phyloP scores from a whole-genome alignment of 2,888 invertebrate genomes.

The Melieria picta region DNA sequence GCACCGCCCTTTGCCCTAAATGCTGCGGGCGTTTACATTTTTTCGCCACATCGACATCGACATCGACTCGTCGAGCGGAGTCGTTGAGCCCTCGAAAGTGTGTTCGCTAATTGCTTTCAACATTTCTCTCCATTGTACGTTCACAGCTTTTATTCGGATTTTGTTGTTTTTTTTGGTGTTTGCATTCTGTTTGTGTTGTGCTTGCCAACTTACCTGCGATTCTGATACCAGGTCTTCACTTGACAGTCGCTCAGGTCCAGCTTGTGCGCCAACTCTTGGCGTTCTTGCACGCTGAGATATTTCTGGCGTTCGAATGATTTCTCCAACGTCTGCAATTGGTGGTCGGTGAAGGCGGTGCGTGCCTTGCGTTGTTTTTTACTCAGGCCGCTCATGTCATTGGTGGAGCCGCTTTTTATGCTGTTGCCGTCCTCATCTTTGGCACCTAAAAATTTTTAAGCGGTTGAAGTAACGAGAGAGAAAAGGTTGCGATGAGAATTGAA shows the following conservation, averaged over 20 bases:
- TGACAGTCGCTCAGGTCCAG: slow-evolving; percentile 97
- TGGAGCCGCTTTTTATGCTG: slow-evolving; percentile 66
- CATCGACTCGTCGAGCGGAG: too few species aligned
- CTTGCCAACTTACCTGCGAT: slow-evolving; percentile 80
- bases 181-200: too few species aligned
- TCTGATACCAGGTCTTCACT: slow-evolving; percentile 99
- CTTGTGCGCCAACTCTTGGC: slow-evolving; percentile 97
- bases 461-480: too few species aligned
- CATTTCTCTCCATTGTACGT: too few species aligned
- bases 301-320: slow-evolving; percentile 97
- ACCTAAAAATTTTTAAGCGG: slow-evolving; percentile 68
- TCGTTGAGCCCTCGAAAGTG: too few species aligned
- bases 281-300: slow-evolving; percentile 95
- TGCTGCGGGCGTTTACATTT: too few species aligned
- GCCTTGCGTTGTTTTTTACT: slow-evolving; percentile 97
- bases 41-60: too few species aligned
- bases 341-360: slow-evolving; percentile 97
- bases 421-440: slow-evolving; percentile 84
- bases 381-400: slow-evolving; percentile 68
- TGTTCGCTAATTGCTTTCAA: too few species aligned
- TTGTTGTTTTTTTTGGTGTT: too few species aligned
- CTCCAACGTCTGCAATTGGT: slow-evolving; percentile 95
- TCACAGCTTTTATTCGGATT: too few species aligned
- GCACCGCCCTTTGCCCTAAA: too few species aligned
- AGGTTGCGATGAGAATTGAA: too few species aligned